Percentiles rank a stretch among this genome's conserved stretches.
These are phyloP conservation scores for Microcebus ravelobensis DNA, from an alignment of 2,113 vertebrate genomes.

Conservation along the genomic window DNA sequence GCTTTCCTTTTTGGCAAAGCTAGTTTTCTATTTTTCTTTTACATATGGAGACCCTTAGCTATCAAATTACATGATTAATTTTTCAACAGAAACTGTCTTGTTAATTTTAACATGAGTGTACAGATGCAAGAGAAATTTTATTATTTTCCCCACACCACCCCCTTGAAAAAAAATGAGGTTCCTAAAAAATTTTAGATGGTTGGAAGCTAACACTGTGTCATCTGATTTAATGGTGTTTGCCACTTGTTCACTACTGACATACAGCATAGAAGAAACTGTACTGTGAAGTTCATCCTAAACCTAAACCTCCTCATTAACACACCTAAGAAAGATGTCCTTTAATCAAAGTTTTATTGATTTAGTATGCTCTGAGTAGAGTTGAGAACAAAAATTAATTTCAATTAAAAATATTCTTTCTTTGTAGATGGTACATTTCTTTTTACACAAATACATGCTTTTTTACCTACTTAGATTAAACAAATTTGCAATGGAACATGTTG, in stretches of 20 bases:
- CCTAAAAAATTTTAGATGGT: neutral
- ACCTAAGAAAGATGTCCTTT: neutral
- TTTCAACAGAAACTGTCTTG: constrained; percentile 27
- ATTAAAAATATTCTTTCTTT: neutral
- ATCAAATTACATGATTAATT: neutral
- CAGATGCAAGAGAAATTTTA: neutral
- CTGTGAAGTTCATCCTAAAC: neutral
- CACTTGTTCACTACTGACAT: neutral
- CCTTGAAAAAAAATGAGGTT: neutral
- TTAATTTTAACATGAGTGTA: constrained; percentile 1
- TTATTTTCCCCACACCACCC: neutral
- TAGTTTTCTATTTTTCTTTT: neutral
- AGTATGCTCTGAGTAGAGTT: neutral
- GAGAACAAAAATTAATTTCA: constrained; percentile 37
- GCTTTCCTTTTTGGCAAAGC: neutral
- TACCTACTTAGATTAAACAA: neutral
- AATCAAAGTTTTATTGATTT: constrained; percentile 9
- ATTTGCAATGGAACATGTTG: neutral
- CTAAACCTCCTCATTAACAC: neutral
- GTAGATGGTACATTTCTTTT: neutral
- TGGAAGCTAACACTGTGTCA: neutral
- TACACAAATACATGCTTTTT: neutral
- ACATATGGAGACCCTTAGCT: neutral
- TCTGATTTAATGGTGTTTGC: constrained; percentile 16
- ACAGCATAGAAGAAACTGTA: constrained; percentile 1